phyloP scores from a whole-genome alignment of 2,888 invertebrate genomes.

The Brassicogethes aeneus region DNA sequence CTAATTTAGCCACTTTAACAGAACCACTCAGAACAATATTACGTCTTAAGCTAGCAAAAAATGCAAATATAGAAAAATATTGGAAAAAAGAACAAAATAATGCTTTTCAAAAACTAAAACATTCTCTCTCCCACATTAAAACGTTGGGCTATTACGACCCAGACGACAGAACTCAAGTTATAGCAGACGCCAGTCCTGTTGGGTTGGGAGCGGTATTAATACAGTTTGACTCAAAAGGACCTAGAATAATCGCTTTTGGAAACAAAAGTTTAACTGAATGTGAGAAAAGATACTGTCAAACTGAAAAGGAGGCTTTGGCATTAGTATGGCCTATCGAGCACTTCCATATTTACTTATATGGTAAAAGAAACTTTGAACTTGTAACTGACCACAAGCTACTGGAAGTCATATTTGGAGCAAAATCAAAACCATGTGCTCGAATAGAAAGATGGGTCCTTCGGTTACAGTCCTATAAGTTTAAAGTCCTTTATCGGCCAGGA shows the following conservation, averaged over 20 bases:
- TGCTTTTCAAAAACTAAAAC: not conserved
- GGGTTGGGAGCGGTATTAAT: too few relatives aligned
- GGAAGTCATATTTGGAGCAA: constrained; percentile 22
- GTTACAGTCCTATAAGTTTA: constrained; percentile 12
- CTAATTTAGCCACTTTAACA: constrained; percentile 1
- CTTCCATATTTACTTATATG: constrained; percentile 19
- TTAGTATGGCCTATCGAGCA: constrained; percentile 27
- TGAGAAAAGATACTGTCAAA: constrained; percentile 28
- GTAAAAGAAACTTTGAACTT: constrained; percentile 17
- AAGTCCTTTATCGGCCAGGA: constrained; percentile 13
- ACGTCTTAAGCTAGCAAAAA: not conserved
- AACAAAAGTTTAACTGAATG: constrained; percentile 21
- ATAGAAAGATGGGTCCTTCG: too few relatives aligned
- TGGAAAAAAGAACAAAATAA: not conserved
- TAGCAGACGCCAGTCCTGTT: constrained; percentile 25
- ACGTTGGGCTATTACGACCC: too few relatives aligned
- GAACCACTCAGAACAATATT: not conserved
- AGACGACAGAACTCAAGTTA: constrained; percentile 18
- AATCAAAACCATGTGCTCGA: constrained; percentile 21
- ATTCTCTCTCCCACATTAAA: constrained; percentile 4
- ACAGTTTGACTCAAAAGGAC: constrained; percentile 16
- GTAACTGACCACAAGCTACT: constrained; percentile 31
- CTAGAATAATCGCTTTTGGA: constrained; percentile 20
- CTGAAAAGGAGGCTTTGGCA: too few relatives aligned
- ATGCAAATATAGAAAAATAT: not conserved